Conservation (phyloP, 2,797 vertebrate genomes). For the Sus cebifrons region DNA sequence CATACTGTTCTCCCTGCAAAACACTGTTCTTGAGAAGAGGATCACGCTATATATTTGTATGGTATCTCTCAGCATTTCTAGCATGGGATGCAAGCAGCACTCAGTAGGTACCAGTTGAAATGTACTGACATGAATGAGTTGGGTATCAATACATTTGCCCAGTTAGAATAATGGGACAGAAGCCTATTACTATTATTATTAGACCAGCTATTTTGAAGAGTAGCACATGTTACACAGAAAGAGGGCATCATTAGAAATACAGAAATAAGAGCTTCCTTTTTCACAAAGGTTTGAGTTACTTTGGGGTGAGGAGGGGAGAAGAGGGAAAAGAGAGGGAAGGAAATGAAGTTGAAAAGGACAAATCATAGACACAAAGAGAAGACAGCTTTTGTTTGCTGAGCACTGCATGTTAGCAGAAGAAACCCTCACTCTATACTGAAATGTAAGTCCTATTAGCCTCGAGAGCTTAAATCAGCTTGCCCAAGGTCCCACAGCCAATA, state of each 20-base stretch:
- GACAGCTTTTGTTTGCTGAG: neutral
- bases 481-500: neutral
- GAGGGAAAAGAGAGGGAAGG: neutral
- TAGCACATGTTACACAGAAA: neutral
- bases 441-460: neutral
- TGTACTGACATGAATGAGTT: neutral
- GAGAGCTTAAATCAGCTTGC: neutral
- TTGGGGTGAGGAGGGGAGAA: neutral
- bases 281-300: neutral
- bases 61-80: neutral
- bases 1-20: neutral
- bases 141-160: neutral
- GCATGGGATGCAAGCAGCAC: neutral
- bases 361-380: neutral
- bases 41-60: neutral
- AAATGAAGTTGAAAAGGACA: neutral
- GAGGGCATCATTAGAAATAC: neutral
- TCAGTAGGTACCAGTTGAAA: neutral
- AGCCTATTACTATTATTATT: neutral
- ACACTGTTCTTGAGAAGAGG: neutral
- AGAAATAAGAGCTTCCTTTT: neutral
- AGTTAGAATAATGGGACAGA: neutral
- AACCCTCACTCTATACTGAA: neutral
- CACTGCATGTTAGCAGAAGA: neutral
- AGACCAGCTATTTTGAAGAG: neutral